Conservation (phyloP, 2,888 invertebrate species). For the Drosophila paracracens region DNA sequence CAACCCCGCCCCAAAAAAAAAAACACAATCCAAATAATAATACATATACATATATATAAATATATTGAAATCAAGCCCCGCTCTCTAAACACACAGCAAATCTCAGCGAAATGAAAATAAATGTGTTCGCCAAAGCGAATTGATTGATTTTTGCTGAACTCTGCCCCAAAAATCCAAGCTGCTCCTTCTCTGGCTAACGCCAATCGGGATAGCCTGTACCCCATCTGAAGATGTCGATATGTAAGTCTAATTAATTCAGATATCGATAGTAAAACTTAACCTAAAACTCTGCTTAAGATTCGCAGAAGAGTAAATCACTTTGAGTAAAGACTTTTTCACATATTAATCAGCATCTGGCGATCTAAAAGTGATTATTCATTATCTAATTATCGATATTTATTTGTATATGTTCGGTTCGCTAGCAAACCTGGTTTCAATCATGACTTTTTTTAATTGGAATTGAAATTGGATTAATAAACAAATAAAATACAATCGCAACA, state of each 20-base stretch:
- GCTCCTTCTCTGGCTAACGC: not conserved
- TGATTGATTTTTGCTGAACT: conserved; percentile 83
- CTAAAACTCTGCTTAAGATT: not conserved
- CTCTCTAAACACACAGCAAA: conserved; percentile 34
- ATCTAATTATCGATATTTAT: not conserved
- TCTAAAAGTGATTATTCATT: not conserved
- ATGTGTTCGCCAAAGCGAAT: conserved; percentile 82
- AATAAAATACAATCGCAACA: no score
- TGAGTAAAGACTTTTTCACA: not conserved
- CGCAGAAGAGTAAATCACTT: not conserved
- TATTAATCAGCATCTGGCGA: not conserved
- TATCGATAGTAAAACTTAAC: not conserved
- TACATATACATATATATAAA: conserved; percentile 44
- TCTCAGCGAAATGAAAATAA: conserved; percentile 83
- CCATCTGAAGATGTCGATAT: not conserved
- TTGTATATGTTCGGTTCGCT: not conserved
- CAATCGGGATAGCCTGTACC: not conserved
- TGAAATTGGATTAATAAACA: no score
- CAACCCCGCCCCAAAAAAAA: not conserved
- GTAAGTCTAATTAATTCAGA: not conserved
- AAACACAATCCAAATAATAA: conserved; percentile 60
- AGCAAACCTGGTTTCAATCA: no score
- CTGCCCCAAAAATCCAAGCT: conserved; percentile 1
- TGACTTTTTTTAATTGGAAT: no score
- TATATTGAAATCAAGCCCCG: conserved; percentile 65